Evolutionary conservation across 2,797 vertebrate genomes (phyloP).

Genomic region (Stomatorhinus walkeri): DNA sequence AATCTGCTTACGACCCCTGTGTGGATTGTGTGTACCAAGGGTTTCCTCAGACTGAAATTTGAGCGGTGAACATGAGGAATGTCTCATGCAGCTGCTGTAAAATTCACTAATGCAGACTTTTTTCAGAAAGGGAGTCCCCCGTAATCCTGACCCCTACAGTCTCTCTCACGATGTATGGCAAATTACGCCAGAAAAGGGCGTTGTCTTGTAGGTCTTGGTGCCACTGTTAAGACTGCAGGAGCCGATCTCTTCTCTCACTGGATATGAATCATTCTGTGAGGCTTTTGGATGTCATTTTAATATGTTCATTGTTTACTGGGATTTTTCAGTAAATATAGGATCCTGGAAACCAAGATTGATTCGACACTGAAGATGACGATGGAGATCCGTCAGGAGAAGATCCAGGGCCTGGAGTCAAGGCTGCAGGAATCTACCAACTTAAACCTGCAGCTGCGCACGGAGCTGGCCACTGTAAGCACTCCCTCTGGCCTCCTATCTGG

Average conservation of each 20-base stretch:
- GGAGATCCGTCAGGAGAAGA: slow-evolving; percentile 88
- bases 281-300: neutral
- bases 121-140: neutral
- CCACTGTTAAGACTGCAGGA: neutral
- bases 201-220: neutral
- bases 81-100: neutral
- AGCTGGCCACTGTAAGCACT: slow-evolving; percentile 68
- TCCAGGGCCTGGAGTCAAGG: slow-evolving; percentile 76
- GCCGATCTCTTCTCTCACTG: neutral
- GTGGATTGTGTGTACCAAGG: neutral
- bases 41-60: neutral
- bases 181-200: neutral
- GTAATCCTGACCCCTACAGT: neutral
- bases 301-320: neutral
- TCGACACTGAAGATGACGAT: slow-evolving; percentile 78
- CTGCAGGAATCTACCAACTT: slow-evolving; percentile 77
- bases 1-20: neutral
- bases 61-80: neutral
- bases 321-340: slow-evolving; percentile 68
- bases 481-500: neutral
- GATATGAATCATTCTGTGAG: neutral
- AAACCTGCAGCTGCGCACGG: slow-evolving; percentile 78
- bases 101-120: neutral
- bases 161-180: neutral
- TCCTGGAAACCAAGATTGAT: slow-evolving; percentile 82